Evolutionary conservation across 2,888 invertebrate species (phyloP).

Genomic region (Coelinius sp.): DNA sequence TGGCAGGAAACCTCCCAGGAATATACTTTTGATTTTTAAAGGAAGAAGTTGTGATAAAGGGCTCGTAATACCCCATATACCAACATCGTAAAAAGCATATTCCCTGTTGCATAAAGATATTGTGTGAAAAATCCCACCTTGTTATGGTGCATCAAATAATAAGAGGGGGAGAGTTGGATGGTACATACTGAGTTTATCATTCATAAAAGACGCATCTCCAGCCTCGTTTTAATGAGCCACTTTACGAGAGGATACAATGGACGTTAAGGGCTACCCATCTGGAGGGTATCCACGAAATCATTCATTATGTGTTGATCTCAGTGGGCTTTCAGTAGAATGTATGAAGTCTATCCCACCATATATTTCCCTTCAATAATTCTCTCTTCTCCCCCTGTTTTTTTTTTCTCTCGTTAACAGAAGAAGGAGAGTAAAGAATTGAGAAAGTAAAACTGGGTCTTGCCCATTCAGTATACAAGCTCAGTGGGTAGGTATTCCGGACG

Average conservation of each 20-base stretch:
- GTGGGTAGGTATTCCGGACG: constrained; percentile 17
- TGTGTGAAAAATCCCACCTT: constrained; percentile 4
- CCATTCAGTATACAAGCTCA: not conserved
- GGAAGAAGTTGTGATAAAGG: too few relatives aligned
- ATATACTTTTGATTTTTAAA: not conserved
- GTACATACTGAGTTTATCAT: constrained; percentile 34
- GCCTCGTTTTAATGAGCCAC: constrained; percentile 38
- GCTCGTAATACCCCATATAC: not conserved
- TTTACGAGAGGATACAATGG: constrained; percentile 34
- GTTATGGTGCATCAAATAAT: constrained; percentile 4
- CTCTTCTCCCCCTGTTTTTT: not conserved
- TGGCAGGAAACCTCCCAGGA: not conserved
- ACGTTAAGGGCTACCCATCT: constrained; percentile 26
- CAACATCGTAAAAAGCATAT: not conserved
- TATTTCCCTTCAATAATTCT: not conserved
- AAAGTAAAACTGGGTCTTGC: not conserved
- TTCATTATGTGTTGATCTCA: constrained; percentile 27
- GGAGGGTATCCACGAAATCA: constrained; percentile 15
- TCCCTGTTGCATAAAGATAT: not conserved
- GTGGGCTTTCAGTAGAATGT: not conserved
- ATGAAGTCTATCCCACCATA: not conserved
- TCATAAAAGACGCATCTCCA: constrained; percentile 35
- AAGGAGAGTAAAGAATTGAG: not conserved
- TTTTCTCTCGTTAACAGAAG: not conserved
- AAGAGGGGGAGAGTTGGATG: not conserved